Base-by-base conservation (phyloP, 1,140 invertebrate genomes). In the Popillia japonica region DNA sequence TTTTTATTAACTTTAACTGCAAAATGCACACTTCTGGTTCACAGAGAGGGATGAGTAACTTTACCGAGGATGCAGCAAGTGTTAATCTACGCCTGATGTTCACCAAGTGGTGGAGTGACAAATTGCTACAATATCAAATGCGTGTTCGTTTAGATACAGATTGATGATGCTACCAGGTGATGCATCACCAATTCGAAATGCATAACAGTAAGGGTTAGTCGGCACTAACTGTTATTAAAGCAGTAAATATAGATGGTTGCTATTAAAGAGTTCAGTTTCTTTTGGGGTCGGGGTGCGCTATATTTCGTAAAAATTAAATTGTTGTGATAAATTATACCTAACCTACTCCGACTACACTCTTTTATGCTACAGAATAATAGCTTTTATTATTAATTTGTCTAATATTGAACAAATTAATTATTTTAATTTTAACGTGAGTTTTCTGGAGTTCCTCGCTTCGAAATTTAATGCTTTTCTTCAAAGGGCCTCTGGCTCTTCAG, bases 111-210 rank as follows among this genome's bases (percentile, higher is more conserved):
- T 78, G 44, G 41, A 48, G 72, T 78, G 77, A 78, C 77, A 78
- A 78, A 78, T 78, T 73, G 44, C 68, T 44, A 14, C n/a, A 44
- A 78, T 78, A 78, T 78, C 72, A 74, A 78, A 74, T 61, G 68
- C 11, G 23, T 40, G 44, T 42, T 68, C 77, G 40, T 78, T 78
- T 74, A 40, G 72, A 68, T 22, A 68, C 77, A 72, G 77, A 78
- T 78, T 78, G 48, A 78, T 78, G 77, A 74, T 78, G 68, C 41
- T 23, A 72, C 75, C 77, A 78, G 77, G 77, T 78, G 77, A 78
- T 78, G 42, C 72, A 61, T 40, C 20, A 14, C 34, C 59, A 48
- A 59, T 68, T 64, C 59, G 40, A 77, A 77, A 68, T 27, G 61
- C 3, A 14, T 61, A 41, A 48, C 17, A 72, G 7, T 41, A 78